phyloP scores from a whole-genome alignment of 2,888 invertebrate genomes.

The Himalopsyche kuldschensis region DNA sequence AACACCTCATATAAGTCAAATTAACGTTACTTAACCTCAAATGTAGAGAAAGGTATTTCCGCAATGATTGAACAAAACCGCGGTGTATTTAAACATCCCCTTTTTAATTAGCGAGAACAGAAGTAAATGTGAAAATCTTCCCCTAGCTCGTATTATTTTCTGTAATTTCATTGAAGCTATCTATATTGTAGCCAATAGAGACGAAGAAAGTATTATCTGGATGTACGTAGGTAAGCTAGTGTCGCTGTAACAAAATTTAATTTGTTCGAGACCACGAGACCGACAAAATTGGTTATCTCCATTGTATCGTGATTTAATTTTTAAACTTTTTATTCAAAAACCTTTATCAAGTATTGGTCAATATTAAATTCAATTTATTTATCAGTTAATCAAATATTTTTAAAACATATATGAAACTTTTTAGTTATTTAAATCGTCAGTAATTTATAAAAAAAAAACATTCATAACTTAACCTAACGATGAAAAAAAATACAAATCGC shows the following conservation, averaged over 20 bases:
- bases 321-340: background rate
- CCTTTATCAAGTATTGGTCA: too few species aligned
- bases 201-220: too few species aligned
- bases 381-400: too few species aligned
- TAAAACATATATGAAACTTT: too few species aligned
- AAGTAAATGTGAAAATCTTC: background rate
- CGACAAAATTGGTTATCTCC: background rate
- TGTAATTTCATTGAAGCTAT: background rate
- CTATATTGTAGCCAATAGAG: background rate
- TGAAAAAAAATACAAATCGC: too few species aligned
- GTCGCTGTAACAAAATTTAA: background rate
- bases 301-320: background rate
- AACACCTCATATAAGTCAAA: background rate
- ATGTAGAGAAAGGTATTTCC: background rate
- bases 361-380: too few species aligned
- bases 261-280: background rate
- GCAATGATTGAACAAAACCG: background rate
- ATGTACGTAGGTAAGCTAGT: background rate
- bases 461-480: too few species aligned
- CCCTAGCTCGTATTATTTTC: background rate
- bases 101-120: background rate
- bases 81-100: background rate
- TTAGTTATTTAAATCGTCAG: too few species aligned
- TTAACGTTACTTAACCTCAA: background rate
- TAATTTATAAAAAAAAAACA: too few species aligned